Evolutionary conservation across 2,113 vertebrate species (phyloP), one percentile per base, ranked within the genome.

Genomic region (Melospiza melodia): DNA sequence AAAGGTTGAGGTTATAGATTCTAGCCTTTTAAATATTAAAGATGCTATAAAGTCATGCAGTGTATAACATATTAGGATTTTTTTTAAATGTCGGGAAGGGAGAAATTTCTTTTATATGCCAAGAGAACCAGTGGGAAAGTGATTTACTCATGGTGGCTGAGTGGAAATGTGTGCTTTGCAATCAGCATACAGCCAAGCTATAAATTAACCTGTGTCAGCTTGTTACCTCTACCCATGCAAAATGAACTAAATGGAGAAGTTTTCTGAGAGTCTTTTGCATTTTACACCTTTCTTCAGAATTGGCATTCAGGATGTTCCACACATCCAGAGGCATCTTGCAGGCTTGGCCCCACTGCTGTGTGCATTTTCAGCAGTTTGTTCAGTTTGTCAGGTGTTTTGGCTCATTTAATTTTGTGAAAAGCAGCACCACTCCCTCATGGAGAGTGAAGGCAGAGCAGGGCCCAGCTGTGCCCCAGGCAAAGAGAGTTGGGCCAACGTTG

Each of bases 1-100:
- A 97, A 96, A 97, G 95, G 96, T 94, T 95, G 87, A 79, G 87
- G 93, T 93, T 94, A 94, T 87, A 90, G 96, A 96, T 92, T 96
- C 84, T 72, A 93, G 88, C 83, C 90, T 90, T 96, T 94, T 92
- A 97, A 95, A 96, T 95, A 96, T 91, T 94, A 89, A 97, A 96
- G 92, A 92, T 84, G 90, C 90, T 93, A 93, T 93, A 84, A 95
- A 96, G 92, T 92, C 88, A 72, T 52, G 65, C 76, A 81, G 68
- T 84, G 52, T 94, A 71, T 80, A 90, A 95, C 28, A 37, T 94
- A 88, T 55, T 89, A 81, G 68, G 57, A 39, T 65, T 88, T 94
- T 90, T 95, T 96, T 93, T 11, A 84, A 96, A 96, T 94, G 94
- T 96, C 92, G 94, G 49, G 80, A 90, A 94, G 68, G n/a, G 69